phyloP scores from a whole-genome alignment of 2,113 vertebrate species.

The Picathartes gymnocephalus region DNA sequence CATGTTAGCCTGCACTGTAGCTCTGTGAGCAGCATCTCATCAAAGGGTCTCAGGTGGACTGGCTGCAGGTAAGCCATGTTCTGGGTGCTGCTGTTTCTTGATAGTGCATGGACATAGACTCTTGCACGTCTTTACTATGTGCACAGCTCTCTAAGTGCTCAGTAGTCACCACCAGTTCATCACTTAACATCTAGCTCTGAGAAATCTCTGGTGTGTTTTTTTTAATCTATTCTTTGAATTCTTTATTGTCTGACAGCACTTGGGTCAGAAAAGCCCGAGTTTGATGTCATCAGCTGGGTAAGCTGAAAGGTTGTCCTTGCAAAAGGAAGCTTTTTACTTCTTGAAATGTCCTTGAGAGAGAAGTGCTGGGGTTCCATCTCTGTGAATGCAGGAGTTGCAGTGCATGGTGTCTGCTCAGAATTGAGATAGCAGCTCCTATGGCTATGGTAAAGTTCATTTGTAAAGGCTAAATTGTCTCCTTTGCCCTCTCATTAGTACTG shows the following conservation, averaged over 20 bases:
- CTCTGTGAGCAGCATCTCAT: background rate
- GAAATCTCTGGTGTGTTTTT: background rate
- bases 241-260: background rate
- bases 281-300: background rate
- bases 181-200: background rate
- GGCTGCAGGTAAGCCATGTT: background rate
- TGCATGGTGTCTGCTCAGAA: background rate
- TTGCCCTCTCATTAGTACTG: background rate
- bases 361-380: background rate
- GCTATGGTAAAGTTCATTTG: background rate
- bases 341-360: background rate
- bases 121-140: background rate
- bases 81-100: background rate
- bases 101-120: background rate
- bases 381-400: background rate
- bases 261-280: background rate
- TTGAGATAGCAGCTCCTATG: background rate
- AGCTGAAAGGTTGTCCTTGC: background rate
- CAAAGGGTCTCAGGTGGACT: background rate
- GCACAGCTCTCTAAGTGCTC: background rate
- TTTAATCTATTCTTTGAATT: background rate
- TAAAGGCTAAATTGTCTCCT: background rate
- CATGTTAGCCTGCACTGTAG: background rate
- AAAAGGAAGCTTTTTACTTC: background rate
- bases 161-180: background rate